Base-by-base conservation (phyloP, 2,888 invertebrate species). In the Bombyx huttoni region DNA sequence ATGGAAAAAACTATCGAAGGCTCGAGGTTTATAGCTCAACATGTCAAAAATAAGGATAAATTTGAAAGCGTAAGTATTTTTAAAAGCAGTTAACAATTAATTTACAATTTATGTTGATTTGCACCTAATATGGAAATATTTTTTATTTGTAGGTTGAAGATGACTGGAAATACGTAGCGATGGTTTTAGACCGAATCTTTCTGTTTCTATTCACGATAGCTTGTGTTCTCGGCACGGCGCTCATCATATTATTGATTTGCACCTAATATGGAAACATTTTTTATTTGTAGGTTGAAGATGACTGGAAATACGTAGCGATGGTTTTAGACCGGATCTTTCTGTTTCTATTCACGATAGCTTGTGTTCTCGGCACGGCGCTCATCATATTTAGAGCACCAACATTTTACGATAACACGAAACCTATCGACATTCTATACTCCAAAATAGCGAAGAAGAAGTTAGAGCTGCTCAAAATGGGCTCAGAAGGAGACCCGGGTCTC, bases 301-400 rank as follows among this genome's bases (percentile, higher is more conserved):
- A 98, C 88, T 98, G 98, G 98, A 98, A 98, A 82, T 98, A 97
- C 89, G 97, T 98, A 55, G 93, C 93, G 53, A 96, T 98, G 97
- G 98, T 98, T 60, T 90, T 98, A 79, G 98, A 98, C 89, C 92
- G 98, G 70, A 92, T 98, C 70, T 98, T 98, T 89, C 91, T 98
- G 66, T 97, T 97, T 93, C 93, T 96, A 70, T 98, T 98, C 89
- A 95, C 98, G 75, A 91, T 97, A 77, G 96, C 97, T 62, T 98
- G 98, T 83, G 91, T 98, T 59, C 86, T 96, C 56, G 98, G 98
- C 60, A 98, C 96, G 56, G 94, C 93, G 55, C 89, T 95, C 65
- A 96, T 96, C 72, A 96, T 96, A 79, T 91, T 97, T 59, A 93
- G 95, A 83, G 97, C 97, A 64, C 97, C 97, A 56, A 95, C 96